Evolutionary conservation across 2,113 vertebrate species (phyloP).

Genomic region (Struthio camelus): DNA sequence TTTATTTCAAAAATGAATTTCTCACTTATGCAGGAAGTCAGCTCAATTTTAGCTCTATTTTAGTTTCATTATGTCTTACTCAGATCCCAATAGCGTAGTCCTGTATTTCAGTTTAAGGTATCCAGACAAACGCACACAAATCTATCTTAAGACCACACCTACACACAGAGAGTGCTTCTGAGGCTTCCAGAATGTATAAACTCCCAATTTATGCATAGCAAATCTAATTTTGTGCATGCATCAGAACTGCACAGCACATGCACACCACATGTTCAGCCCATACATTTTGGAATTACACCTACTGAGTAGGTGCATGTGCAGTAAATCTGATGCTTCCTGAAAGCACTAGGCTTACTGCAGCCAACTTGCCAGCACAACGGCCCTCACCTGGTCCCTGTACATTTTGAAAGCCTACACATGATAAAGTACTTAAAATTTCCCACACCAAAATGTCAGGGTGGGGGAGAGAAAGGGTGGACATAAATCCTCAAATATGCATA

Average conservation of each 20-base stretch:
- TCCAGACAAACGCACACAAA: background rate
- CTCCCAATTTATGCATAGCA: background rate
- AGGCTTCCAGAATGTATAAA: background rate
- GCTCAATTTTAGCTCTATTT: background rate
- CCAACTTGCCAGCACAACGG: background rate
- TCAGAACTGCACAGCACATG: background rate
- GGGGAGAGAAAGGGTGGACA: background rate
- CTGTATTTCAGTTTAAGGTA: background rate
- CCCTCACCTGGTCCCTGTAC: background rate
- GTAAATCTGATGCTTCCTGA: background rate
- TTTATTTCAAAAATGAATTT: background rate
- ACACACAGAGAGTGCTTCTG: background rate
- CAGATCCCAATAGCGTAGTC: background rate
- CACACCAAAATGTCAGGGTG: background rate
- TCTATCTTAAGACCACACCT: background rate
- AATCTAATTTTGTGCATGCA: background rate
- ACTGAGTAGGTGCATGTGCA: accelerated
- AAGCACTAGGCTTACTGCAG: background rate
- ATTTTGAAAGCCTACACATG: background rate
- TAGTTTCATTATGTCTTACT: background rate
- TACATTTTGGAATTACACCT: background rate
- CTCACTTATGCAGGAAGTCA: background rate
- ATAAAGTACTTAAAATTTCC: slow-evolving; percentile 32
- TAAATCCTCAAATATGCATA: background rate
- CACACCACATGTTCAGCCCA: background rate